phyloP scores from a whole-genome alignment of 2,113 vertebrate genomes.

The Burhinus oedicnemus region DNA sequence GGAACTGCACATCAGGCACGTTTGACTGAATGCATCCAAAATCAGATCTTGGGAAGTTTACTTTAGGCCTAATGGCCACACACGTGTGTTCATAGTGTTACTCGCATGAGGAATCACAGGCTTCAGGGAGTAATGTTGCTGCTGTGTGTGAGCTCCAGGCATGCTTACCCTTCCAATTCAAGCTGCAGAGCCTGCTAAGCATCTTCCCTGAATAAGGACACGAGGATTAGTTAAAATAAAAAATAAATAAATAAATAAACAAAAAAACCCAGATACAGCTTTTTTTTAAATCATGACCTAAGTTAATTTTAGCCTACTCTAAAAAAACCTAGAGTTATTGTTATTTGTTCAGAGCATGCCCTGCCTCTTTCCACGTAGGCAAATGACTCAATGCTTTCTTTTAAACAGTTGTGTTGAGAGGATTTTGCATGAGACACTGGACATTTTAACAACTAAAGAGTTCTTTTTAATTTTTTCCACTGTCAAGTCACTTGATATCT shows the following conservation, averaged over 20 bases:
- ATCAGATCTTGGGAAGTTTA: neutral
- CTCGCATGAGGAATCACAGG: rapidly evolving
- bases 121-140: neutral
- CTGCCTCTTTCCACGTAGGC: constrained; percentile 48
- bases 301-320: constrained; percentile 59
- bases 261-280: neutral
- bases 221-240: neutral
- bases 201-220: neutral
- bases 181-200: neutral
- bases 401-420: constrained; percentile 45
- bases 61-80: neutral
- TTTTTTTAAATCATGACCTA: neutral
- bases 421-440: constrained; percentile 34
- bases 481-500: neutral
- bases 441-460: neutral
- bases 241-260: neutral
- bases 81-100: rapidly evolving
- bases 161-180: neutral
- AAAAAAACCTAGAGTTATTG: constrained; percentile 39
- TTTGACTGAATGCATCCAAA: neutral
- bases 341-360: constrained; percentile 24
- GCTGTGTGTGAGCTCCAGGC: neutral
- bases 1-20: rapidly evolving
- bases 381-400: constrained; percentile 55
- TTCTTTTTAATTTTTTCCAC: constrained; percentile 47